Evolutionary conservation across 1,140 invertebrate genomes (phyloP).

Genomic region (Forficula auricularia): DNA sequence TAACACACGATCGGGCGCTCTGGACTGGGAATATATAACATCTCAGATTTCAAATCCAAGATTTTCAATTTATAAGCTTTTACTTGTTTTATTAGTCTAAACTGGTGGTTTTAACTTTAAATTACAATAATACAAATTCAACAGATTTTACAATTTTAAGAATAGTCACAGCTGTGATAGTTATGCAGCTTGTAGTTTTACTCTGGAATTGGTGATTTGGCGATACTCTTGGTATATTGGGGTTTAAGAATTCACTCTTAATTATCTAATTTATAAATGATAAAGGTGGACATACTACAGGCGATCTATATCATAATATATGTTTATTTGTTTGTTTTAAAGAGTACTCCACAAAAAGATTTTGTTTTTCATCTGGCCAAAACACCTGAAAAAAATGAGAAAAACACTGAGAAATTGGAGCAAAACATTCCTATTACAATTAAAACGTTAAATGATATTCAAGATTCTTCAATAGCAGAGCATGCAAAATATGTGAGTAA

Average conservation of each 20-base stretch:
- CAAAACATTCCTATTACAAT: constrained; percentile 15
- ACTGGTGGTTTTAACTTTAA: too few species aligned
- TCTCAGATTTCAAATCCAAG: too few species aligned
- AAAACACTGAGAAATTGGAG: constrained; percentile 14
- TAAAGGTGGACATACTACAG: background rate
- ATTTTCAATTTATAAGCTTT: too few species aligned
- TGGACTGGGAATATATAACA: too few species aligned
- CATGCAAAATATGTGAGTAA: constrained; percentile 41
- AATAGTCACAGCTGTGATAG: constrained; percentile 8
- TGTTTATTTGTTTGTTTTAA: constrained; percentile 16
- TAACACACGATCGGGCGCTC: too few species aligned
- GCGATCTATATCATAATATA: background rate
- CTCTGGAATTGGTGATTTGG: constrained; percentile 10
- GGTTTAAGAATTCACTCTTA: constrained; percentile 10
- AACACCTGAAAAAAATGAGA: constrained; percentile 30
- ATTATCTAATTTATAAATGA: constrained; percentile 3
- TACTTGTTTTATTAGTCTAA: too few species aligned
- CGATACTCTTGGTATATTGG: constrained; percentile 13
- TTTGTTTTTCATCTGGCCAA: constrained; percentile 52
- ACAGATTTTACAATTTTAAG: too few species aligned
- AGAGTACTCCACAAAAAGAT: constrained; percentile 42
- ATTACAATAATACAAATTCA: too few species aligned
- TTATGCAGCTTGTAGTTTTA: constrained; percentile 8
- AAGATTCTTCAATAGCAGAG: constrained; percentile 43
- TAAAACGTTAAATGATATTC: constrained; percentile 26